These are phyloP conservation scores for Petrocephalus microphthalmus DNA, from an alignment of 2,113 vertebrate genomes.

Conservation along the genomic window DNA sequence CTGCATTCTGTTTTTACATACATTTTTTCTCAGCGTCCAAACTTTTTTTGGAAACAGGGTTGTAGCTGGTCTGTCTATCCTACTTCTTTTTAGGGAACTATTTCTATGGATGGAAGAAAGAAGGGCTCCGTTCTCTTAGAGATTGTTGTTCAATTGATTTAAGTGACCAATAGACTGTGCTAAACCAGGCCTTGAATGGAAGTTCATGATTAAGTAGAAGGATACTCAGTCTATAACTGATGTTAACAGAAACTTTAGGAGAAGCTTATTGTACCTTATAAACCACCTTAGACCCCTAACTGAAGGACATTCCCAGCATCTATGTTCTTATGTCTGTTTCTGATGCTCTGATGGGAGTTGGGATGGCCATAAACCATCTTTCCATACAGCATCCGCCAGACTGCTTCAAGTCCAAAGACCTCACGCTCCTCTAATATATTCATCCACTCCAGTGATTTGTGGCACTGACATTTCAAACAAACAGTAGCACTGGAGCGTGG, in stretches of 20 bases:
- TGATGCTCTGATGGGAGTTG: background rate
- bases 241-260: background rate
- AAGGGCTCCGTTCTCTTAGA: background rate
- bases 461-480: background rate
- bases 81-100: background rate
- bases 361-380: background rate
- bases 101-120: background rate
- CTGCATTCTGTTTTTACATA: too few species aligned
- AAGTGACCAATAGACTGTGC: background rate
- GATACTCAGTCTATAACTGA: background rate
- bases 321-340: background rate
- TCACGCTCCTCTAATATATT: background rate
- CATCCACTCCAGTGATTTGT: background rate
- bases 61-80: background rate
- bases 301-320: background rate
- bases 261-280: background rate
- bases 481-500: background rate
- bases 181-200: background rate
- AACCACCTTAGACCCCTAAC: background rate
- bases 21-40: too few species aligned
- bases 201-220: background rate
- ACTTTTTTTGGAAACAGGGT: too few species aligned
- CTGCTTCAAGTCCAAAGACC: background rate
- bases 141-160: background rate
- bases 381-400: background rate